Evolutionary conservation across 2,113 vertebrate genomes (phyloP).

Genomic region (Macquaria ambigua): DNA sequence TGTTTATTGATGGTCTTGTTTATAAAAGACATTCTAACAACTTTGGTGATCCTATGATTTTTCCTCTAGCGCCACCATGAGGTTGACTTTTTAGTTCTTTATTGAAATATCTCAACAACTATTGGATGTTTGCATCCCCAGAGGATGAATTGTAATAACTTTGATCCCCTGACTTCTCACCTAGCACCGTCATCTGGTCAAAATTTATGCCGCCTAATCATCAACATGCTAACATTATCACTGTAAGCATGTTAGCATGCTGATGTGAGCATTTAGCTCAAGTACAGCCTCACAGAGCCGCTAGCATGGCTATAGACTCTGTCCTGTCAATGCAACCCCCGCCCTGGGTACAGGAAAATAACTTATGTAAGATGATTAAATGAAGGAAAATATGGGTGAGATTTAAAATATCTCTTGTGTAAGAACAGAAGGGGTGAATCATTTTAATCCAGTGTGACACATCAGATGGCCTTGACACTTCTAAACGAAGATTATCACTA

Average conservation of each 20-base stretch:
- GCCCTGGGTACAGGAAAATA: not conserved
- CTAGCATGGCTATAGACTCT: too few species aligned
- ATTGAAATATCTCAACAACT: too few species aligned
- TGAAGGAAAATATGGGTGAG: not conserved
- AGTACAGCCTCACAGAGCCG: not conserved
- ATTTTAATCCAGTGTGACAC: constrained; percentile 63
- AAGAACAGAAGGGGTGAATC: constrained; percentile 32
- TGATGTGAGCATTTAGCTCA: not conserved
- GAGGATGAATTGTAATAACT: too few species aligned
- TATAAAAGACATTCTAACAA: not conserved
- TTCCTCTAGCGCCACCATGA: not conserved
- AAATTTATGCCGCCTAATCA: not conserved
- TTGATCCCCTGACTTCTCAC: not conserved
- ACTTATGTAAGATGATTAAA: not conserved
- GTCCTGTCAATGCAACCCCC: not conserved
- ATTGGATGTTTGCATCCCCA: too few species aligned
- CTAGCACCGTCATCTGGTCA: not conserved
- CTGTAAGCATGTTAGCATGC: not conserved
- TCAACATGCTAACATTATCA: not conserved
- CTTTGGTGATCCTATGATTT: not conserved
- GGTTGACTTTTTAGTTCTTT: too few species aligned
- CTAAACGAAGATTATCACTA: constrained; percentile 77
- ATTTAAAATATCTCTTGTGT: constrained; percentile 29
- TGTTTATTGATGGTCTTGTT: not conserved
- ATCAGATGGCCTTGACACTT: constrained; percentile 71